Evolutionary conservation across 2,888 invertebrate species (phyloP).

Genomic region (Pinctada fucata): DNA sequence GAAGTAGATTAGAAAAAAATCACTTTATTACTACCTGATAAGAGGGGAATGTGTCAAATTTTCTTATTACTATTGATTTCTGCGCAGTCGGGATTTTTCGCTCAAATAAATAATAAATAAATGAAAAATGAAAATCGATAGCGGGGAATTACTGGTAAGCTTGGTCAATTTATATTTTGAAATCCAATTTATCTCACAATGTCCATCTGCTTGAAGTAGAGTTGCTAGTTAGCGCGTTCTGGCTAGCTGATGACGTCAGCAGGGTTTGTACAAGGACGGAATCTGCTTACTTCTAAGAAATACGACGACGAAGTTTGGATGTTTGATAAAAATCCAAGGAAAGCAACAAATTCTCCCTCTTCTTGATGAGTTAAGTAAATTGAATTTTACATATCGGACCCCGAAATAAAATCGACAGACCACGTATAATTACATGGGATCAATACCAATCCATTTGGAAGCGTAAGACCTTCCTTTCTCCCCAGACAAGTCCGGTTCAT

Average conservation of each 20-base stretch:
- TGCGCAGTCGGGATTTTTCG: conserved; percentile 22
- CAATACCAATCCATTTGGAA: conserved; percentile 1
- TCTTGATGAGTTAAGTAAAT: conserved; percentile 13
- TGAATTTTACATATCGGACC: conserved; percentile 17
- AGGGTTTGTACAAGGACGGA: background rate
- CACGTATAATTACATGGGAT: conserved; percentile 10
- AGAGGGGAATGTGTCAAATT: conserved; percentile 34
- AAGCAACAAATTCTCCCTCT: background rate
- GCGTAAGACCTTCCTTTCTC: background rate
- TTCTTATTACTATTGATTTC: conserved; percentile 34
- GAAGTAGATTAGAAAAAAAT: conserved; percentile 18
- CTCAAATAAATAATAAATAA: conserved; percentile 43
- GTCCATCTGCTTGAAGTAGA: conserved; percentile 5
- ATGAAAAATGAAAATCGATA: conserved; percentile 37
- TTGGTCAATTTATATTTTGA: conserved; percentile 32
- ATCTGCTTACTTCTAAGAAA: background rate
- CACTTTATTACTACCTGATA: conserved; percentile 29
- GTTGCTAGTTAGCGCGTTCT: background rate
- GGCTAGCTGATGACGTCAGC: conserved; percentile 4
- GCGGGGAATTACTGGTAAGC: conserved; percentile 18
- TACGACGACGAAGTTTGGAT: background rate
- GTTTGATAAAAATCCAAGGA: background rate
- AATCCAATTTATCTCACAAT: conserved; percentile 3
- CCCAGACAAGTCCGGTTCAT: conserved; percentile 3
- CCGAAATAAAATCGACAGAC: conserved; percentile 4